Conservation (phyloP, 37 sponge, comb jelly and placozoan genomes). For the Crambe crambe region DNA sequence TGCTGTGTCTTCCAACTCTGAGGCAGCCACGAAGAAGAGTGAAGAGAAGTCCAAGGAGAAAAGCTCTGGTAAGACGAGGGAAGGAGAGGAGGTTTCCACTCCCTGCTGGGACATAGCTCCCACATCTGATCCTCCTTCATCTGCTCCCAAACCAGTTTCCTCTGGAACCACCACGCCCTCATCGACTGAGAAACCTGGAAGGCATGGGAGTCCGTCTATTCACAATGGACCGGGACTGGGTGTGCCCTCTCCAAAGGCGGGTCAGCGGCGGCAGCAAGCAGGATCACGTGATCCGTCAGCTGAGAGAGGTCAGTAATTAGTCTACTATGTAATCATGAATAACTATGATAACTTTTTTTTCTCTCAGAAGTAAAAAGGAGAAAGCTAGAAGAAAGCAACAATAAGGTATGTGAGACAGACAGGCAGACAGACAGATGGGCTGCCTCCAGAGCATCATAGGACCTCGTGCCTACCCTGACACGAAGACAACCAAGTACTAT, state of each 20-base stretch:
- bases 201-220: neutral
- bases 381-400: slow-evolving; percentile 37
- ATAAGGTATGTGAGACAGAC: slow-evolving; percentile 18
- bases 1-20: neutral
- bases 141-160: neutral
- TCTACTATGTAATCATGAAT: neutral
- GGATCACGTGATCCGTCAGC: slow-evolving; percentile 14
- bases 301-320: slow-evolving; percentile 10
- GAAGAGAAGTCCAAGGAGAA: slow-evolving; percentile 7
- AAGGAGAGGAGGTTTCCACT: neutral
- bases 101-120: neutral
- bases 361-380: slow-evolving; percentile 36
- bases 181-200: neutral
- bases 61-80: neutral
- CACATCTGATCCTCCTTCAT: neutral
- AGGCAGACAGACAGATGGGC: no score
- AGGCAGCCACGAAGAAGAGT: neutral
- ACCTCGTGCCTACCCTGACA: no score
- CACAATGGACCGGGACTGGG: slow-evolving; percentile 22
- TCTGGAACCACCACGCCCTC: neutral
- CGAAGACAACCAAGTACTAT: neutral
- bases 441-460: neutral
- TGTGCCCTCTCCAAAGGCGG: slow-evolving; percentile 8
- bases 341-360: neutral
- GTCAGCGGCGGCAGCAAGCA: slow-evolving; percentile 18